Base-by-base conservation (phyloP, 2,797 vertebrate species). In the Gephyroberyx darwinii region DNA sequence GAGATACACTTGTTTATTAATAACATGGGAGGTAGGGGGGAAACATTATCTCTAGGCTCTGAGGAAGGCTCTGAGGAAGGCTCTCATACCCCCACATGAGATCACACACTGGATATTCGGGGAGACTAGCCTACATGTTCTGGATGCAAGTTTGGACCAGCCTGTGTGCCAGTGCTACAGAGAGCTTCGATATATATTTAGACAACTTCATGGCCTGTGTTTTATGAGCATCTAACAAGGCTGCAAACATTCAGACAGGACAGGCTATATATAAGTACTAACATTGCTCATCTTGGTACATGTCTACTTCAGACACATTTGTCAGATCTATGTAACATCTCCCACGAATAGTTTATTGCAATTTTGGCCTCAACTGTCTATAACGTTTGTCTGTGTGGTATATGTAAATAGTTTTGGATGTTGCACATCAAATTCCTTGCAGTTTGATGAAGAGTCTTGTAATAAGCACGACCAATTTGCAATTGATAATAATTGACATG, bases 1-100 rank as follows among this genome's bases (percentile, higher is more conserved):
- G 69, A 84, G 66, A 51, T 62, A 60, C 69, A 89, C 75, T 90
- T 88, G 84, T 84, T 83, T 93, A 93, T 92, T 90, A 92, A 93
- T 94, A 94, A 88, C 89, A 73, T 77, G 43, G 30, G 61, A 82
- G 71, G 78, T 81, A 75, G 57, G 13, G 51, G 64, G 69, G 90
- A 88, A 91, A 92, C 74, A 84, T 83, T 84, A 93, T 91, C 86
- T 86, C 59, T 73, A 61, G 61, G 51, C 78, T 71, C 50, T 39
- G 61, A 60, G 63, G 52, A 74, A 80, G 66, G 78, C 85, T 65
- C n/a, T n/a, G n/a, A n/a, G n/a, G 26, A 26, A 26, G 26, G 26
- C 69, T 70, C 69, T 72, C 54, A 64, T 31, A 41, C 41, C 78
- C 51, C 65, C 82, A 71, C 80, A 56, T 51, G 67, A 74, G 74